Evolutionary conservation across 1,140 invertebrate genomes (phyloP).

Genomic region (Zaprionus inermis): DNA sequence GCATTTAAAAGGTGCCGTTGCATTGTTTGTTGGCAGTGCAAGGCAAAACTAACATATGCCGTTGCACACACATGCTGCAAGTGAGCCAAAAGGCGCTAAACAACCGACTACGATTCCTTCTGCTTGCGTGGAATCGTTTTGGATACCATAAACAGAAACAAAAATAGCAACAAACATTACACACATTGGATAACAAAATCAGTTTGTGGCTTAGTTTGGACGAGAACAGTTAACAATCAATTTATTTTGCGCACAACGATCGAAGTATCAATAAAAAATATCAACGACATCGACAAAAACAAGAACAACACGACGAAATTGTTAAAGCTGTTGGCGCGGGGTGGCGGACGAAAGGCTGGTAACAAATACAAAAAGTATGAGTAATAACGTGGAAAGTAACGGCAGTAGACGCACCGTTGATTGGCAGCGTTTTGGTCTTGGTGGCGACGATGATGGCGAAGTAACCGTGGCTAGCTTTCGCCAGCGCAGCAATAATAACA

Average conservation of each 20-base stretch:
- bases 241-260: background rate
- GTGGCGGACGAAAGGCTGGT: slow-evolving; percentile 16
- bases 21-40: slow-evolving; percentile 4
- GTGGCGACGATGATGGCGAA: slow-evolving; percentile 77
- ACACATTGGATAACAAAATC: slow-evolving; percentile 38
- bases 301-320: slow-evolving; percentile 21
- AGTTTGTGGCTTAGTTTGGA: slow-evolving; percentile 23
- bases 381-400: slow-evolving; percentile 73
- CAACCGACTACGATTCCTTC: slow-evolving; percentile 13
- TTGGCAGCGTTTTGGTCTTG: slow-evolving; percentile 81
- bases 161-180: slow-evolving; percentile 33
- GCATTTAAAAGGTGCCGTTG: slow-evolving; percentile 30
- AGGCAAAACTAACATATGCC: slow-evolving; percentile 30
- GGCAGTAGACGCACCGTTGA: slow-evolving; percentile 70
- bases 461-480: slow-evolving; percentile 79
- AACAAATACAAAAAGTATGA: slow-evolving; percentile 52
- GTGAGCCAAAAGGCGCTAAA: slow-evolving; percentile 36
- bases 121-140: slow-evolving; percentile 64
- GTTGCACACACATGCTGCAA: slow-evolving; percentile 22
- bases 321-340: slow-evolving; percentile 24
- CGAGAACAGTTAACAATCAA: slow-evolving; percentile 9
- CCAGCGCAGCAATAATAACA: slow-evolving; percentile 85
- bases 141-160: slow-evolving; percentile 42
- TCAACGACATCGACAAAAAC: background rate
- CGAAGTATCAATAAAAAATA: slow-evolving; percentile 14